These are phyloP conservation scores for Laterallus jamaicensis DNA, from an alignment of 2,113 vertebrate genomes.

Conservation along the genomic window DNA sequence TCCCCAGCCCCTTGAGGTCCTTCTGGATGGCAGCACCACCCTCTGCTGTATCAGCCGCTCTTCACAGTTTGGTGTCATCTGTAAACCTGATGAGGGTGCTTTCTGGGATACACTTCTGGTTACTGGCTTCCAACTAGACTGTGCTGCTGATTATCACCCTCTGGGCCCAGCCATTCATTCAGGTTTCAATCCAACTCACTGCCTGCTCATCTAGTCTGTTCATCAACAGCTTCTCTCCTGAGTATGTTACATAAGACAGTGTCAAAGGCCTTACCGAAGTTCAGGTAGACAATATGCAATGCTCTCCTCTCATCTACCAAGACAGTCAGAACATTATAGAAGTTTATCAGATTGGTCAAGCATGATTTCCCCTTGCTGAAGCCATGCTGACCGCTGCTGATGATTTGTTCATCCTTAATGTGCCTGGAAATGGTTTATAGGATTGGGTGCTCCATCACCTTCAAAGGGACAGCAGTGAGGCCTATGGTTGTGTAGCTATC, in stretches of 20 bases:
- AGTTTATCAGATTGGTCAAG: neutral
- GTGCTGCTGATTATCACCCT: neutral
- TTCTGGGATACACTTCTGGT: neutral
- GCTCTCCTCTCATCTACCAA: neutral
- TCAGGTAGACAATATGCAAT: neutral
- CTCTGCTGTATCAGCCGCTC: neutral
- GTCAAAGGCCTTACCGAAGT: neutral
- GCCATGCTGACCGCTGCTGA: neutral
- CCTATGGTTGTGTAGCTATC: neutral
- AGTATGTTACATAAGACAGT: neutral
- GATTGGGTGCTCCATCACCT: neutral
- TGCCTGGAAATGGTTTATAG: neutral
- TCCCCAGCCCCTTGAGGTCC: neutral
- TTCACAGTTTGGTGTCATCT: neutral
- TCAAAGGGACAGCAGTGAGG: neutral
- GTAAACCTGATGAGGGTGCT: neutral
- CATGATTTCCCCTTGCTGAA: neutral
- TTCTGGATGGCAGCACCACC: neutral
- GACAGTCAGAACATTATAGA: neutral
- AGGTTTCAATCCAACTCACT: neutral
- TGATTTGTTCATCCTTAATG: neutral
- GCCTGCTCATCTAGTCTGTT: neutral
- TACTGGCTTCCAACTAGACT: neutral
- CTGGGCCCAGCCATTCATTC: neutral
- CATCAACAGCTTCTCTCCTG: neutral